Base-by-base conservation (phyloP, 2,113 vertebrate genomes). In the Scatophagus argus region DNA sequence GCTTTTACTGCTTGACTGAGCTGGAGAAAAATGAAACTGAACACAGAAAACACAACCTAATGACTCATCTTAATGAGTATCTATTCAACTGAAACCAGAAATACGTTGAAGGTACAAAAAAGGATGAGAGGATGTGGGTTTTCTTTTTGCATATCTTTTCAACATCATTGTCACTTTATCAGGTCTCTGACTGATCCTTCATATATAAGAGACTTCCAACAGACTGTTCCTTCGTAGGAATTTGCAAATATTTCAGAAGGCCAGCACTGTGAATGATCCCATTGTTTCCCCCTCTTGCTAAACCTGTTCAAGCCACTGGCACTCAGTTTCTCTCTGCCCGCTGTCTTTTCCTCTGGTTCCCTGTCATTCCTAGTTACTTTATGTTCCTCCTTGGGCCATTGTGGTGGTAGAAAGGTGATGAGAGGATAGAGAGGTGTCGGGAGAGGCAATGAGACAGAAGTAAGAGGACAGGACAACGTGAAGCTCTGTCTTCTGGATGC, bases 401-500 rank as follows among this genome's bases (percentile, higher is more conserved):
- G 66, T 65, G 74, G 68, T 82, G 58, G 73, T 47, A 56, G 79
- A 43, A 36, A 84, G 86, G 89, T 82, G 87, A 74, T 82, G 89
- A 87, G 74, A 79, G 73, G 75, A 81, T 59, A 3, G 60, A 73
- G 41, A 84, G 74, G 78, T 88, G 85, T 84, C 34, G 52, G 71
- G 68, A 58, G 44, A 79, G 63, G 75, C 19, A 31, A 19, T 1
- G 25, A 70, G 58, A 67, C 56, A 66, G 61, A 72, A 55, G 69
- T 43, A 75, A 65, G 47, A 47, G 36, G 63, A 66, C 66, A 44
- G 71, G 67, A 76, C 66, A 84, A 82, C 54, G 60, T 58, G 25
- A 29, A 17, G 54, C 43, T 85, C 69, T 83, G 83, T 89, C 31
- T 36, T 23, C 31, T 55, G 58, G 70, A 32, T 3, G 25, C 36